Base-by-base conservation (phyloP, 92 coral and sea anemone genomes). In the Parazoanthus atlanticus region DNA sequence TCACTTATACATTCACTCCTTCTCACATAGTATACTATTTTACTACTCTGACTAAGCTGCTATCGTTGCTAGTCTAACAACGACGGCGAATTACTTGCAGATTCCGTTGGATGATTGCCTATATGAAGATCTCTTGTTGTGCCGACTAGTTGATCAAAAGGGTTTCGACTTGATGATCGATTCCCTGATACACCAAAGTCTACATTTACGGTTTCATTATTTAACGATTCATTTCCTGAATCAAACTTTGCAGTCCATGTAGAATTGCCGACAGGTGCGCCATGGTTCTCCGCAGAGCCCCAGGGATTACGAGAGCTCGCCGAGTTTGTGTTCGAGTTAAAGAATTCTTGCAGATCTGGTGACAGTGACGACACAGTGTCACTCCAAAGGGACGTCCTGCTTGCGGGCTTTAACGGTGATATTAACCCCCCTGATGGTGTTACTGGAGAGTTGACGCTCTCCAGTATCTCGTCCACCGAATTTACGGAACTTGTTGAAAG, bases 381-480 rank as follows among this genome's bases (percentile, higher is more conserved):
- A 8, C 40, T 69, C 87, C 87, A 84, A 43, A 84, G 46, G 6
- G 87, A 84, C 1, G 78, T n/a, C 66, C 78, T 69, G 54, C 6
- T 84, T 28, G 65, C 87, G 15, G 87, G 87, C 64, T 71, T 43
- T 46, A 84, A 84, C 15, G 87, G 87, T 21, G 87, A 84, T 84
- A 84, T 70, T 28, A 84, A 70, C 28, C 38, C 36, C 38, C 41
- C 78, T 31, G 87, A 29, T 8, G 78, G 87, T 2, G 87, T 84
- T 17, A 70, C 36, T 10, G 87, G 87, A 36, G 66, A 74, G 40
- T 71, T 69, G 1, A 84, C 87, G 36, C 87, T 70, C 40, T 84
- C 87, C 15, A 84, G 67, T 84, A 84, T 84, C 40, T 70, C 78
- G 78, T 84, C 87, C n/a, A 84, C 87, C 2, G 87, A 84, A 84